phyloP scores from a whole-genome alignment of 2,113 vertebrate species.

The Todiramphus saurophagus region DNA sequence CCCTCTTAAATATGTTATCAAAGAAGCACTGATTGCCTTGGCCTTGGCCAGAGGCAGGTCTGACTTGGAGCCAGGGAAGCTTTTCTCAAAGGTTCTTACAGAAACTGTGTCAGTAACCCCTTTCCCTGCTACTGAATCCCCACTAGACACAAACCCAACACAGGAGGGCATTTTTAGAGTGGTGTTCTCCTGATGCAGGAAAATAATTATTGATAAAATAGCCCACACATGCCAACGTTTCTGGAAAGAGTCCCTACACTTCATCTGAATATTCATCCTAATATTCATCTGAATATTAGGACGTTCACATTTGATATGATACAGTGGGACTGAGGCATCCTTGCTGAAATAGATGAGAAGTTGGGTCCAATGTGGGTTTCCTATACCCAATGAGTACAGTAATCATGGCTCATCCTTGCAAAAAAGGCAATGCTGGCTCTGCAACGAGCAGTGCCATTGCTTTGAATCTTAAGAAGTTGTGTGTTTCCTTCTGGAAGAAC shows the following conservation, averaged over 20 bases:
- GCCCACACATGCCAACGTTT: rapidly evolving
- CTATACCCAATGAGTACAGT: rapidly evolving
- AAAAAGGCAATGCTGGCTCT: background rate
- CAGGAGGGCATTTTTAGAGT: background rate
- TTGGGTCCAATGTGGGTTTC: background rate
- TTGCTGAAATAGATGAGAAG: background rate
- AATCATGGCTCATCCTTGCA: background rate
- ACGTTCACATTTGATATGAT: background rate
- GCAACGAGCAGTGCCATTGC: background rate
- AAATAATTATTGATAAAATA: background rate
- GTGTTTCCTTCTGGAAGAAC: background rate
- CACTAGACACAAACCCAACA: too few relatives aligned
- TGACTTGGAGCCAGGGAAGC: too few relatives aligned
- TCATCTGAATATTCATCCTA: background rate
- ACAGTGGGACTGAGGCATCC: background rate
- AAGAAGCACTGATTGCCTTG: too few relatives aligned
- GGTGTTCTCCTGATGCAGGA: background rate
- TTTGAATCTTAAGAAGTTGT: background rate
- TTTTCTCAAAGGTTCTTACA: too few relatives aligned
- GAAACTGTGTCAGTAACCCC: too few relatives aligned
- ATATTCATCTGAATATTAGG: background rate
- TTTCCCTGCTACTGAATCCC: too few relatives aligned
- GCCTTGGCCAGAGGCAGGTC: too few relatives aligned
- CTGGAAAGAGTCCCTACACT: background rate
- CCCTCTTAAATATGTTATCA: too few relatives aligned